Evolutionary conservation across 2,888 invertebrate genomes (phyloP), one percentile per base, ranked within the genome.

Genomic region (Liodrosophila aerea): DNA sequence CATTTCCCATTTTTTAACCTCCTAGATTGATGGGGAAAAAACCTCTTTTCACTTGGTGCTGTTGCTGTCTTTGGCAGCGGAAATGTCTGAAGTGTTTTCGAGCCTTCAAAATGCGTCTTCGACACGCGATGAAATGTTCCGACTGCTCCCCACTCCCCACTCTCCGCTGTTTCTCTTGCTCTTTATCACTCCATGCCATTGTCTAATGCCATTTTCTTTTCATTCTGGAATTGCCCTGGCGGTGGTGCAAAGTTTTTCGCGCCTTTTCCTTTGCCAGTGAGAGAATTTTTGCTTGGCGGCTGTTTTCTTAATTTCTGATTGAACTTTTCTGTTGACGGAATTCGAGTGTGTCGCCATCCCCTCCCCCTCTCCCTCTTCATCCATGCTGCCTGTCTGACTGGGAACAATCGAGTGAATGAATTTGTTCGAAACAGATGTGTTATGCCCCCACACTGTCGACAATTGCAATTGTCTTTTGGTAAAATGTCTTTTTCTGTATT

Each of bases 301-400:
- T 74, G 81, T 85, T 85, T 81, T 84, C 85, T 86, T 82, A 82
- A 82, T 85, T 82, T 82, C 85, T 83, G 82, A 83, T 83, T 86
- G 86, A 86, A 83, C 85, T 83, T 83, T 84, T 83, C 75, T 82
- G 76, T 77, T 86, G 85, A 78, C 67, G 78, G 77, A 77, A 77
- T 75, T 64, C 22, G 67, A 76, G 64, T 68, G 73, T 66, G 54
- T 47, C 12, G 34, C 8, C 43, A 13, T 29, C 13, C 40, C 37
- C 41, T 13, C 40, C 34, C 31, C 33, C 27, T 15, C 39, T 45
- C 67, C 39, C 36, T 39, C 37, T 18, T 36, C 51, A 59, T 64
- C 22, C 56, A 57, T 51, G 22, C 62, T 62, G 61, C 18, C 53
- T 59, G 59, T 43, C 64, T 49, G 60, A 46, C 58, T 64, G 70